Conservation (phyloP, 2,888 invertebrate species). For the Tridacna gigas region DNA sequence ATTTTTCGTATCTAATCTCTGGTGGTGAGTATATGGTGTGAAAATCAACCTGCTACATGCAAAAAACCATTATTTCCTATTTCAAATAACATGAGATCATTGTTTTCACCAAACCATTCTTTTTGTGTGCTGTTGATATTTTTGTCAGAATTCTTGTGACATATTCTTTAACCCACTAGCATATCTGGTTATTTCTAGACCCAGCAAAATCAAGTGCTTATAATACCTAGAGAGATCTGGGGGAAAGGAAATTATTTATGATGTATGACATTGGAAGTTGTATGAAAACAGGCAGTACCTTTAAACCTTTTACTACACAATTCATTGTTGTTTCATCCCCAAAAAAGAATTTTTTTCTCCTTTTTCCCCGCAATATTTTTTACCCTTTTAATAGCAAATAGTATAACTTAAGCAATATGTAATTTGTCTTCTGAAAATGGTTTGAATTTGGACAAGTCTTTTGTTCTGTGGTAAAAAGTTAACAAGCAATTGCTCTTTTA, state of each 20-base stretch:
- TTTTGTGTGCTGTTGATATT: too few species aligned
- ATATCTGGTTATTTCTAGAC: not conserved
- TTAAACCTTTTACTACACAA: too few species aligned
- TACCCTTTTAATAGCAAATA: not conserved
- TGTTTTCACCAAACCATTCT: too few species aligned
- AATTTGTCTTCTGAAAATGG: not conserved
- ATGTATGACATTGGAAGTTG: not conserved
- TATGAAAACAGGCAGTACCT: not conserved
- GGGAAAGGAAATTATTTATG: not conserved
- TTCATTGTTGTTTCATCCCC: not conserved
- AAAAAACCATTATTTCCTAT: not conserved
- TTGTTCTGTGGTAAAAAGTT: not conserved
- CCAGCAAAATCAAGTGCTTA: not conserved
- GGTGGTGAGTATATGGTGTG: constrained; percentile 10
- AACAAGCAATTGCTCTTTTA: too few species aligned
- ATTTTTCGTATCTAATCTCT: constrained; percentile 10
- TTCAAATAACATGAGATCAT: too few species aligned
- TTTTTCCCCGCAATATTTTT: not conserved
- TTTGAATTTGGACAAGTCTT: not conserved
- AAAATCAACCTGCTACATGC: not conserved
- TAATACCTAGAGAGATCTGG: not conserved
- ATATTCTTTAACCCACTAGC: not conserved
- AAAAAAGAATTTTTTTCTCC: not conserved
- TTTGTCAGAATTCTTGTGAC: too few species aligned
- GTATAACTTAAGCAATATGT: not conserved